Evolutionary conservation across 2,888 invertebrate genomes (phyloP).

Genomic region (Portevinia maculata): DNA sequence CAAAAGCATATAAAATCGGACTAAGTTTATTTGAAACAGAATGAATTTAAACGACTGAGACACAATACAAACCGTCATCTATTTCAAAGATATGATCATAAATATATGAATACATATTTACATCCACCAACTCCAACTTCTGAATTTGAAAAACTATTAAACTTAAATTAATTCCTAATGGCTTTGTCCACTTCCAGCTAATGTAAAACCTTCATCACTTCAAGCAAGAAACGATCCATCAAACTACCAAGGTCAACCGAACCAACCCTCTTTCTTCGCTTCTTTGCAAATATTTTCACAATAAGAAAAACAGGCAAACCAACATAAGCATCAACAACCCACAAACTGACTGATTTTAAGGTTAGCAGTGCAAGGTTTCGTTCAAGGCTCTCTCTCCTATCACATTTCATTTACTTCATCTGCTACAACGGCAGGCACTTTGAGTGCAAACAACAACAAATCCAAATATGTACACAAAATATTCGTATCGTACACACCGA

Average conservation of each 20-base stretch:
- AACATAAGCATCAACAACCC: conserved; percentile 38
- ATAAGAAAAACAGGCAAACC: conserved; percentile 11
- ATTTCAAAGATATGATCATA: conserved; percentile 12
- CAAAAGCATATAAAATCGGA: no score
- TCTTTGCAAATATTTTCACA: conserved; percentile 32
- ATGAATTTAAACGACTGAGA: no score
- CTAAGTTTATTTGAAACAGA: no score
- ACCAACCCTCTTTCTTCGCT: conserved; percentile 12
- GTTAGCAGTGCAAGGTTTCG: conserved; percentile 65
- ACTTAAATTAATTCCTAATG: conserved; percentile 51
- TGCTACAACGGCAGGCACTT: conserved; percentile 21
- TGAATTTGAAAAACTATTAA: conserved; percentile 23
- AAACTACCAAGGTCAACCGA: conserved; percentile 34
- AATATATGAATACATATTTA: neutral
- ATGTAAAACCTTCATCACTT: conserved; percentile 15
- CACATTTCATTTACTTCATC: conserved; percentile 56
- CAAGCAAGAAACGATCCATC: conserved; percentile 53
- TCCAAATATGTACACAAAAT: conserved; percentile 31
- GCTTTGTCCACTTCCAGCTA: conserved; percentile 10
- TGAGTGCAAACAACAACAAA: conserved; percentile 43
- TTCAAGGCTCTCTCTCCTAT: conserved; percentile 60
- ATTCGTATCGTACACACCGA: conserved; percentile 16
- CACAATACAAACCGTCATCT: neutral
- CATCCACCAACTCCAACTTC: neutral
- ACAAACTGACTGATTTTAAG: conserved; percentile 61